These are phyloP conservation scores for Temnothorax unifasciatus DNA, from an alignment of 2,888 invertebrate genomes.

Conservation along the genomic window DNA sequence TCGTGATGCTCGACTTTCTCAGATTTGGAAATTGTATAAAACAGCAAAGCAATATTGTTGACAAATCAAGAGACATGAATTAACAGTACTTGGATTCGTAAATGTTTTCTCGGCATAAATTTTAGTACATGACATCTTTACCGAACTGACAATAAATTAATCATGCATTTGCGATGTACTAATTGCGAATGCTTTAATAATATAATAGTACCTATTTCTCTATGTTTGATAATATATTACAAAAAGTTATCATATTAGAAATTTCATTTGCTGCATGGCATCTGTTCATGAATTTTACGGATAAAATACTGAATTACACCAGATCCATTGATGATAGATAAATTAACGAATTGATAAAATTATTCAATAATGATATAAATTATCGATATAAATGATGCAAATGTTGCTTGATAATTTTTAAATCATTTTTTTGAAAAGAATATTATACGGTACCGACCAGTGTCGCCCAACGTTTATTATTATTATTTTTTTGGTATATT, in stretches of 20 bases:
- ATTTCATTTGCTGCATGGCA: neutral
- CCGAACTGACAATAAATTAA: neutral
- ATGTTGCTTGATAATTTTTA: neutral
- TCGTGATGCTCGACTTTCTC: neutral
- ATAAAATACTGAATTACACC: neutral
- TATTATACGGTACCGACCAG: conserved; percentile 10
- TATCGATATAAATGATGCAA: neutral
- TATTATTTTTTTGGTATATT: conserved; percentile 29
- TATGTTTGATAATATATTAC: neutral
- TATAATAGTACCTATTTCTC: neutral
- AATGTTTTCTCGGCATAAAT: neutral
- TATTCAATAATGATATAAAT: conserved; percentile 10
- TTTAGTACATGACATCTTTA: neutral
- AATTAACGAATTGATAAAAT: neutral
- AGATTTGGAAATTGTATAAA: neutral
- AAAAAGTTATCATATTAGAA: neutral
- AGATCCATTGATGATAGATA: neutral
- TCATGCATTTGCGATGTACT: neutral
- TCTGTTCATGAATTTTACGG: neutral
- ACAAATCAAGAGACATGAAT: neutral
- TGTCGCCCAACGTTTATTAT: conserved; percentile 61
- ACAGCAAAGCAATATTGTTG: neutral
- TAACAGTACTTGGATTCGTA: neutral
- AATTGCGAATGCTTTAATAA: neutral
- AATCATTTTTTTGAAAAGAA: neutral